A percentile compares a stretch with the other conserved stretches of the same genome.
phyloP scores from a whole-genome alignment of 2,888 invertebrate genomes.

The Melanostoma mellinum region DNA sequence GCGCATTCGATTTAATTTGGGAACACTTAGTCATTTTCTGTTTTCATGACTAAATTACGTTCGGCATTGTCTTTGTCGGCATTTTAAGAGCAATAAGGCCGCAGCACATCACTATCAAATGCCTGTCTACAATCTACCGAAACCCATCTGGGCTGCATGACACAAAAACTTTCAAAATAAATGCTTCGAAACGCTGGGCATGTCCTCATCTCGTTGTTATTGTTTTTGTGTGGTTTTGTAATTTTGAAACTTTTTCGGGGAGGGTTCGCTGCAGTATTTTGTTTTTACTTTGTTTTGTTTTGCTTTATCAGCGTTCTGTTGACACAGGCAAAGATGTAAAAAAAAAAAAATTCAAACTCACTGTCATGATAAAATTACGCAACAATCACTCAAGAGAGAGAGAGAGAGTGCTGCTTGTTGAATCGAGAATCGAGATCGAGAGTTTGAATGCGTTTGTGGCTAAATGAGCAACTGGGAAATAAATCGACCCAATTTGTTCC shows the following conservation, averaged over 20 bases:
- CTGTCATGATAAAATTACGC: neutral
- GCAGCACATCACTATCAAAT: constrained; percentile 30
- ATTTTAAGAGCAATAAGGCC: constrained; percentile 25
- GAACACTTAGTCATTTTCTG: constrained; percentile 50
- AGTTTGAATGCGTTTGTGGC: neutral
- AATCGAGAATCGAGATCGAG: constrained; percentile 3
- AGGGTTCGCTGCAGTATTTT: too few relatives aligned
- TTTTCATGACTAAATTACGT: constrained; percentile 61
- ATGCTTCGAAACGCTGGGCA: neutral
- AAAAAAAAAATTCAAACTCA: neutral
- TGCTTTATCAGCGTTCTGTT: neutral
- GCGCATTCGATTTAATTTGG: constrained; percentile 57
- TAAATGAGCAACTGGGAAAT: constrained; percentile 38
- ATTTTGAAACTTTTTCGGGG: neutral
- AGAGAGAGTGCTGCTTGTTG: neutral
- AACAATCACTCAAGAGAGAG: constrained; percentile 3
- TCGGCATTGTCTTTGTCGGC: constrained; percentile 54
- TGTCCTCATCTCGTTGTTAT: neutral
- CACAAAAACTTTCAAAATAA: neutral
- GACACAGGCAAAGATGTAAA: neutral
- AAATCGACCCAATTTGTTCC: constrained; percentile 64
- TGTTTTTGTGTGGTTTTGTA: neutral
- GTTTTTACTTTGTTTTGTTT: too few relatives aligned
- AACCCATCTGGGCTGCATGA: constrained; percentile 46
- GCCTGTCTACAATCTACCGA: constrained; percentile 1